Evolutionary conservation across 2,113 vertebrate genomes (phyloP).

Genomic region (Apodemus sylvaticus): DNA sequence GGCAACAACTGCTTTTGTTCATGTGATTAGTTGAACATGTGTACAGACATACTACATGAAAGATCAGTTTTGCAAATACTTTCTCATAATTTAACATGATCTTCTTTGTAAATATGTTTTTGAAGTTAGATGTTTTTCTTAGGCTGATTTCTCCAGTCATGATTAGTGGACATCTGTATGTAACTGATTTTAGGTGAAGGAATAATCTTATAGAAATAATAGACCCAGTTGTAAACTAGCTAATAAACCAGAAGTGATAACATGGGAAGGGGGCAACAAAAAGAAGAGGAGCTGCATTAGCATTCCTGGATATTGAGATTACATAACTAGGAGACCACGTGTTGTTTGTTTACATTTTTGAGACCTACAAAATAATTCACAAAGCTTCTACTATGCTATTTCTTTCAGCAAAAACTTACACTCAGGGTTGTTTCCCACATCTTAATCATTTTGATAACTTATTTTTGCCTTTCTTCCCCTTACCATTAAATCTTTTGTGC

Average conservation of each 20-base stretch:
- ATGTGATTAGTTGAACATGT: not conserved
- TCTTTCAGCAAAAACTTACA: not conserved
- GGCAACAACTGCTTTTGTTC: not conserved
- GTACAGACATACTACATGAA: not conserved
- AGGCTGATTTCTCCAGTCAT: not conserved
- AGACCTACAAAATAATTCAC: not conserved
- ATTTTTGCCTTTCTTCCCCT: constrained; percentile 55
- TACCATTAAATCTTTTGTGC: constrained; percentile 42
- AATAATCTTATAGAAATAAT: not conserved
- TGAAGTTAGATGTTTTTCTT: not conserved
- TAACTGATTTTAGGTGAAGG: not conserved
- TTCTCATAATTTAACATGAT: constrained; percentile 36
- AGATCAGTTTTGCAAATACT: not conserved
- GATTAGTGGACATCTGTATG: not conserved
- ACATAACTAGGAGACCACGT: too few relatives aligned
- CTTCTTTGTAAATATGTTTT: constrained; percentile 24
- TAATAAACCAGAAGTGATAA: not conserved
- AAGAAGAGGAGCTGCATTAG: fast-evolving
- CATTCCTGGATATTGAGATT: not conserved
- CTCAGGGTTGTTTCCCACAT: not conserved
- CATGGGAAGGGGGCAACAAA: fast-evolving
- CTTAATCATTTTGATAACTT: constrained; percentile 40
- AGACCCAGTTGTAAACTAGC: not conserved
- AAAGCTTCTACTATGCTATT: not conserved
- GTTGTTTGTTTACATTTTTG: not conserved